Evolutionary conservation across 1,140 invertebrate species (phyloP).

Genomic region (Drosophila chauvacae): DNA sequence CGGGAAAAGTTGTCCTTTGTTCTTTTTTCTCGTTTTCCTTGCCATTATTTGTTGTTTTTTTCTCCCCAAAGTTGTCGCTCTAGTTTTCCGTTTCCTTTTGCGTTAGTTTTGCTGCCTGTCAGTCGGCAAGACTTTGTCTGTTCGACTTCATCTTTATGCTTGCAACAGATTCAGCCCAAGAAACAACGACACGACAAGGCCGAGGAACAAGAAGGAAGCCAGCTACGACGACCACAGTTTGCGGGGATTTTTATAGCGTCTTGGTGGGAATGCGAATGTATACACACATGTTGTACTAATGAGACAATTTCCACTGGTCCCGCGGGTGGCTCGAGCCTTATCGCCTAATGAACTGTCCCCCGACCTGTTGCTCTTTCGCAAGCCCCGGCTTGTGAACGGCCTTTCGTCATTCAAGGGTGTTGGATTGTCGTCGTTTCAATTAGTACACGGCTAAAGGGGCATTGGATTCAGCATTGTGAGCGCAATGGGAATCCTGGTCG

Average conservation of each 20-base stretch:
- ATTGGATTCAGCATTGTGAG: background rate
- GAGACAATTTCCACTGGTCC: conserved; percentile 72
- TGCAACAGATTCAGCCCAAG: conserved; percentile 30
- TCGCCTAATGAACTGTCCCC: conserved; percentile 71
- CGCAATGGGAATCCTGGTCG: background rate
- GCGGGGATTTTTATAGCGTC: conserved; percentile 36
- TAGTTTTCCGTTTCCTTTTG: conserved; percentile 36
- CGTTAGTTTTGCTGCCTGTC: conserved; percentile 16
- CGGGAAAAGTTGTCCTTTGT: conserved; percentile 31
- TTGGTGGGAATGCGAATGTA: conserved; percentile 40
- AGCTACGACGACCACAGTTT: conserved; percentile 28
- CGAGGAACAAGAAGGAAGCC: background rate
- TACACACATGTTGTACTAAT: conserved; percentile 52
- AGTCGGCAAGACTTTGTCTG: conserved; percentile 2
- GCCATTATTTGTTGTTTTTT: background rate
- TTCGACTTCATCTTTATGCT: conserved; percentile 20
- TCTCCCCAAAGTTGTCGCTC: conserved; percentile 20
- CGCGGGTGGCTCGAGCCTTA: conserved; percentile 51
- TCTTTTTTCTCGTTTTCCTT: background rate
- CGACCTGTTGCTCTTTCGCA: conserved; percentile 9
- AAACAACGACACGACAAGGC: background rate
- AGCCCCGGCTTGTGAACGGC: background rate
- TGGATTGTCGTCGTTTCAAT: conserved; percentile 64
- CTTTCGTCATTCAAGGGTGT: background rate
- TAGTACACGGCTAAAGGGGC: conserved; percentile 25